Percentiles rank a stretch among this genome's conserved stretches.
phyloP scores from a whole-genome alignment of 2,888 invertebrate species.

The Adelphocoris suturalis region DNA sequence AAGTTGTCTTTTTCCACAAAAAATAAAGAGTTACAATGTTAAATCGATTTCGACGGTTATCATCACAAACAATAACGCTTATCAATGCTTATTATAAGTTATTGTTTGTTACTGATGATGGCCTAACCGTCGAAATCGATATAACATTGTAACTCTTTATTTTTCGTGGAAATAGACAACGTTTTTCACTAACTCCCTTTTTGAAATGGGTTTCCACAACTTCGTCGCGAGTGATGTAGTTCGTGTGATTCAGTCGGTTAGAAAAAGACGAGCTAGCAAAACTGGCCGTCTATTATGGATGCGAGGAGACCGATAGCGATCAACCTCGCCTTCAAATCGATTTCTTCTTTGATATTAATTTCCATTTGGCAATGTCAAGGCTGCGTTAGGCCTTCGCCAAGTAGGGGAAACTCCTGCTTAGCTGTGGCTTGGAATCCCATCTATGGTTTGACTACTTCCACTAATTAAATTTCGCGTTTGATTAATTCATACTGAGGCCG shows the following conservation, averaged over 20 bases:
- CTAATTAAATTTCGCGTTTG: constrained; percentile 19
- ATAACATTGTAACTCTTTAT: too few species aligned
- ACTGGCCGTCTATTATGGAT: not conserved
- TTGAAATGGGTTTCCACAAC: too few species aligned
- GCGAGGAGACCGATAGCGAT: not conserved
- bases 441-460: not conserved
- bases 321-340: constrained; percentile 43
- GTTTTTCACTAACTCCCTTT: too few species aligned
- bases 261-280: not conserved
- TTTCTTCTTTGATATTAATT: constrained; percentile 32
- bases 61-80: too few species aligned
- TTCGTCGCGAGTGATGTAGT: not conserved
- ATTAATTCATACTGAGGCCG: not conserved
- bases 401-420: not conserved
- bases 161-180: too few species aligned
- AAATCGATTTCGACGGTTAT: too few species aligned
- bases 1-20: too few species aligned
- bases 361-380: constrained; percentile 52
- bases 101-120: too few species aligned
- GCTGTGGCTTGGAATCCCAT: not conserved
- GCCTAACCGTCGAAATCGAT: too few species aligned
- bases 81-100: too few species aligned
- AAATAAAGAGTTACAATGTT: too few species aligned
- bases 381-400: not conserved
- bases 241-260: not conserved